Evolutionary conservation across 1,140 invertebrate species (phyloP), one percentile per base, ranked within the genome.

Genomic region (Lerema accius): DNA sequence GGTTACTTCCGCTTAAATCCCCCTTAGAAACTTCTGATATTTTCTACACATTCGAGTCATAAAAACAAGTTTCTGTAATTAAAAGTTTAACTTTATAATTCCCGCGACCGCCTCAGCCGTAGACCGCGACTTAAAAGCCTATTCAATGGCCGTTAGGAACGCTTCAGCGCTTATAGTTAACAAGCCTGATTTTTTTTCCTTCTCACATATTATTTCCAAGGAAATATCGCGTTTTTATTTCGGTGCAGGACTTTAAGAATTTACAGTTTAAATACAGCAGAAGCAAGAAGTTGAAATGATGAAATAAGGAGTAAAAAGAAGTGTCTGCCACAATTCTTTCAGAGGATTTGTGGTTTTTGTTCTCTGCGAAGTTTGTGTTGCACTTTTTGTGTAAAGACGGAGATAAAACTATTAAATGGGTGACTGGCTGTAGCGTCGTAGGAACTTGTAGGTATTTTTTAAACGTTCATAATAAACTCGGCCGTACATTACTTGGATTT

Each of bases 91-190:
- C 2, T 23, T 26, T 23, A 5, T n/a, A n/a, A n/a, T 15, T 26
- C 15, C 2, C 26, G 42, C 15, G 10, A 11, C 26, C 39, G 4
- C 48, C 51, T 58, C 9, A 50, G 16, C 59, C 63, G 56, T 67
- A 48, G 14, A 58, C 60, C 68, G 35, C 45, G 53, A 58, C 42
- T 65, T 67, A 65, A 76, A 71, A 71, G 67, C 63, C 72, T 56
- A 71, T 78, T 74, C 70, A 74, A 62, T 63, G 59, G 66, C 55
- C 65, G 55, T 78, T 71, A 71, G 65, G 32, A 63, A 75, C 80
- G 78, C 78, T 80, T 49, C 74, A 72, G 69, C 73, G 75, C 78
- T 73, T 80, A 71, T 49, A 76, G 74, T 76, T 83, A 83, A 83
- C 80, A 80, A 81, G 78, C 69, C 66, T 69, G 70, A 76, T 79